Evolutionary conservation across 2,797 vertebrate species (phyloP).

Genomic region (Dendrocincla fuliginosa): DNA sequence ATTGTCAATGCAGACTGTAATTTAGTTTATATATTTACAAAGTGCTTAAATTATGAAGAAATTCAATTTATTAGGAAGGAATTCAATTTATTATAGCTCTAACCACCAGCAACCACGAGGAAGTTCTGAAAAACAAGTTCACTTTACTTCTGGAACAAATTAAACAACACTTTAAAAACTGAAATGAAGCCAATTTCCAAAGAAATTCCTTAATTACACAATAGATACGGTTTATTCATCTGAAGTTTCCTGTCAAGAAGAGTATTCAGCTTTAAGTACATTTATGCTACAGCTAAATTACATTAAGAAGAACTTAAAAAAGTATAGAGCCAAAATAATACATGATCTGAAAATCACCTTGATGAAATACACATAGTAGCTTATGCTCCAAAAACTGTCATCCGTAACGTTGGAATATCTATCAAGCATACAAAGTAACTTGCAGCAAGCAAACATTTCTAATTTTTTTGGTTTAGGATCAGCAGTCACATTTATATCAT

Average conservation of each 20-base stretch:
- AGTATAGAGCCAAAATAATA: not conserved
- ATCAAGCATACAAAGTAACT: not conserved
- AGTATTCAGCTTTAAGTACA: not conserved
- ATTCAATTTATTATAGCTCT: not conserved
- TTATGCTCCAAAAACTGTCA: not conserved
- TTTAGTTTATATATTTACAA: not conserved
- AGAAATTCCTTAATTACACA: slow-evolving; percentile 32
- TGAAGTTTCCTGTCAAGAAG: not conserved
- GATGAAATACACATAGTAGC: not conserved
- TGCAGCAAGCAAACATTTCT: not conserved
- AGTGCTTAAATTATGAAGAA: not conserved
- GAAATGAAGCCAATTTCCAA: slow-evolving; percentile 15
- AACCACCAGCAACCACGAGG: not conserved
- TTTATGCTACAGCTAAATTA: not conserved
- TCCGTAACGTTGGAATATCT: not conserved
- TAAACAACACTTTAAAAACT: not conserved
- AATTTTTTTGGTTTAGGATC: not conserved
- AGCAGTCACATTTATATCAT: not conserved
- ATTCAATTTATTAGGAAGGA: not conserved
- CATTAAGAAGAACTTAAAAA: not conserved
- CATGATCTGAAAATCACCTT: not conserved
- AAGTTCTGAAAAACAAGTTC: slow-evolving; percentile 4
- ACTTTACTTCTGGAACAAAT: slow-evolving; percentile 33
- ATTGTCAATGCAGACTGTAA: not conserved
- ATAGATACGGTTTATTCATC: not conserved